A percentile compares a stretch with the other conserved stretches of the same genome.
These are phyloP conservation scores for Timandra comae DNA, from an alignment of 2,888 invertebrate genomes.

Conservation along the genomic window DNA sequence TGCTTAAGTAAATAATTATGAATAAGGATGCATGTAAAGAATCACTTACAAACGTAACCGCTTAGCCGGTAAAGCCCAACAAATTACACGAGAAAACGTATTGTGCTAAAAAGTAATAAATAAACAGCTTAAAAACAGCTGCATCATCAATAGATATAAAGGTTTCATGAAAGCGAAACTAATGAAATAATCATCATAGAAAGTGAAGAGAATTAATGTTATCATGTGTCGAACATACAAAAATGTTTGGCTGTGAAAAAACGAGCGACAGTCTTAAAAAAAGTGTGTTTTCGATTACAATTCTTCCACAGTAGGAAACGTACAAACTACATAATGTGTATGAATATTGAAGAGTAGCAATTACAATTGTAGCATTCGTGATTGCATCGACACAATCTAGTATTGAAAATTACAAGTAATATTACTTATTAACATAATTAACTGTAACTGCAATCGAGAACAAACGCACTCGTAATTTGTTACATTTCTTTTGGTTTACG, in stretches of 20 bases:
- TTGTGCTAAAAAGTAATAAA: too few relatives aligned
- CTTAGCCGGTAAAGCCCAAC: too few relatives aligned
- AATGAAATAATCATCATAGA: slow-evolving; percentile 59
- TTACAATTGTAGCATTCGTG: slow-evolving; percentile 32
- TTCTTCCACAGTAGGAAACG: slow-evolving; percentile 17
- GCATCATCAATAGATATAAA: slow-evolving; percentile 45
- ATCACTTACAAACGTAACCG: too few relatives aligned
- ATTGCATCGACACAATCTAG: slow-evolving; percentile 18
- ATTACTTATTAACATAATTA: slow-evolving; percentile 22
- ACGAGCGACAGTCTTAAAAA: slow-evolving; percentile 5
- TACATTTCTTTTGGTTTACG: too few relatives aligned
- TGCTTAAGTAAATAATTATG: too few relatives aligned
- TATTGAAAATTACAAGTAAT: neutral
- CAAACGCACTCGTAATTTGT: too few relatives aligned
- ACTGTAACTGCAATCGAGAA: slow-evolving; percentile 3
- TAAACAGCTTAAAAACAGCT: too few relatives aligned
- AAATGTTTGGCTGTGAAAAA: slow-evolving; percentile 14
- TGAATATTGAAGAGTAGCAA: slow-evolving; percentile 14
- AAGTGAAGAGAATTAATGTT: slow-evolving; percentile 62
- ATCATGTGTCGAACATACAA: slow-evolving; percentile 27
- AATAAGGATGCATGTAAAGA: too few relatives aligned
- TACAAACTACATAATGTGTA: slow-evolving; percentile 22
- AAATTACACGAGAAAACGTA: too few relatives aligned
- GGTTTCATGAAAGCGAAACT: slow-evolving; percentile 62
- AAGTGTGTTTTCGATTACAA: slow-evolving; percentile 9